These are phyloP conservation scores for Sisyra nigra DNA, from an alignment of 2,888 invertebrate genomes.

Conservation along the genomic window DNA sequence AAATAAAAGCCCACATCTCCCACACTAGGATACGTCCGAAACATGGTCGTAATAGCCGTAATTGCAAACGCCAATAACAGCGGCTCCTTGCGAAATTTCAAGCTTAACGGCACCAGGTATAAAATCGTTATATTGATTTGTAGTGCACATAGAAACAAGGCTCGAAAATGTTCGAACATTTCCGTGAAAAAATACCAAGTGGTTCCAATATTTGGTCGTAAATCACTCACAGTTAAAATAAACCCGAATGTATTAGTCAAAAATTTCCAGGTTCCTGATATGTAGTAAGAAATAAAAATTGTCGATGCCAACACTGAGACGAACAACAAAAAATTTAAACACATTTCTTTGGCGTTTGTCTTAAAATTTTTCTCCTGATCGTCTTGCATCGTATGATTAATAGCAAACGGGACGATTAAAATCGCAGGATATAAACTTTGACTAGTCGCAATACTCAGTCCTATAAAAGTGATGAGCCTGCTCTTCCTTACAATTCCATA, in stretches of 20 bases:
- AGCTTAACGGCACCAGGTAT: slow-evolving; percentile 75
- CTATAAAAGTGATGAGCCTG: slow-evolving; percentile 41
- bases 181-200: slow-evolving; percentile 99
- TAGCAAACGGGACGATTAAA: slow-evolving; percentile 64
- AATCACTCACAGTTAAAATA: slow-evolving; percentile 76
- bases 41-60: slow-evolving; percentile 71
- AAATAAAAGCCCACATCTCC: slow-evolving; percentile 90
- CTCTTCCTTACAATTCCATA: slow-evolving; percentile 50
- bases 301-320: slow-evolving; percentile 35
- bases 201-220: slow-evolving; percentile 91
- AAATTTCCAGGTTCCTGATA: slow-evolving; percentile 24
- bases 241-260: slow-evolving; percentile 59
- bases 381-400: slow-evolving; percentile 46
- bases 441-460: slow-evolving; percentile 62
- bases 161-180: slow-evolving; percentile 97
- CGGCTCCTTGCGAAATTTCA: slow-evolving; percentile 65
- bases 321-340: slow-evolving; percentile 4
- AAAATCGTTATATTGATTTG: slow-evolving; percentile 89
- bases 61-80: slow-evolving; percentile 64
- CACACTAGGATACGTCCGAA: slow-evolving; percentile 92
- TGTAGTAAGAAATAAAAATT: slow-evolving; percentile 17
- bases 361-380: slow-evolving; percentile 27
- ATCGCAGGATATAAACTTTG: slow-evolving; percentile 73
- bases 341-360: neutral
- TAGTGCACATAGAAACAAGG: slow-evolving; percentile 89